These are phyloP conservation scores for Drosophila limbata DNA, from an alignment of 2,888 invertebrate genomes.

Conservation along the genomic window DNA sequence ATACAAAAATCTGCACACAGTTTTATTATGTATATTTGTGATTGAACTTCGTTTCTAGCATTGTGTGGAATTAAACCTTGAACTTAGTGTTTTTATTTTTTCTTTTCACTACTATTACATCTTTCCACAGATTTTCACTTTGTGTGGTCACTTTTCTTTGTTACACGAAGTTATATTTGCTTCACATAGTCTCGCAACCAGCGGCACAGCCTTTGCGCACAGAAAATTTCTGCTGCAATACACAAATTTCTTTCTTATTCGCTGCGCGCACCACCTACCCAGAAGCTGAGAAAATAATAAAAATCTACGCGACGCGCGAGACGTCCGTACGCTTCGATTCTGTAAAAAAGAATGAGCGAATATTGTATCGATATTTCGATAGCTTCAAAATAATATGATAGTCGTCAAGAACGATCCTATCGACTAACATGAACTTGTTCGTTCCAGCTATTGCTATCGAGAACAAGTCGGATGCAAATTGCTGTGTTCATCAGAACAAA, in stretches of 20 bases:
- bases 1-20: conserved; percentile 79
- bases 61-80: conserved; percentile 54
- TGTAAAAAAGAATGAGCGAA: conserved; percentile 52
- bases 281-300: conserved; percentile 73
- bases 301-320: conserved; percentile 66
- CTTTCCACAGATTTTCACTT: conserved; percentile 43
- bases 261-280: conserved; percentile 66
- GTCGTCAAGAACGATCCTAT: background rate
- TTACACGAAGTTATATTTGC: conserved; percentile 36
- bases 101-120: conserved; percentile 6
- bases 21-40: conserved; percentile 41
- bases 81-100: conserved; percentile 49
- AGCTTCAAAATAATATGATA: background rate
- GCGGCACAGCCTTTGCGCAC: conserved; percentile 64
- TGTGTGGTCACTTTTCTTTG: conserved; percentile 50
- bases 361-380: conserved; percentile 29
- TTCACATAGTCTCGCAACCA: conserved; percentile 37
- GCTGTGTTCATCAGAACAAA: too few relatives aligned
- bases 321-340: conserved; percentile 63
- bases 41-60: conserved; percentile 49
- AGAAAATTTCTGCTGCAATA: conserved; percentile 75
- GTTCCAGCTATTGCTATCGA: too few relatives aligned
- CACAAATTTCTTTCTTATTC: conserved; percentile 69
- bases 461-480: background rate
- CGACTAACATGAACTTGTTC: conserved; percentile 5